These are phyloP conservation scores for Dynastes tityus DNA, from an alignment of 2,888 invertebrate species.

Conservation along the genomic window DNA sequence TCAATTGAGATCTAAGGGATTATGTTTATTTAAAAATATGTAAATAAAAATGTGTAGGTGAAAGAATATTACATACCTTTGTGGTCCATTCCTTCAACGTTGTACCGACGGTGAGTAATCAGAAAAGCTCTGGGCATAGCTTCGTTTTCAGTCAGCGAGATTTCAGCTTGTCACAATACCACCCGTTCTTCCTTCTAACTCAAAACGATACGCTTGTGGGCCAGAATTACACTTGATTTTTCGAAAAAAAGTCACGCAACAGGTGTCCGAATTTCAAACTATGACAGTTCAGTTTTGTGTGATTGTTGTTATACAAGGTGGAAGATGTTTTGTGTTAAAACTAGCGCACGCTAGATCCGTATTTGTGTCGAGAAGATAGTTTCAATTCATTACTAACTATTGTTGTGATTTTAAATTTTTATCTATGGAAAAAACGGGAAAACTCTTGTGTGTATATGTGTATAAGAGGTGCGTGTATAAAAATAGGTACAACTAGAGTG, in stretches of 20 bases:
- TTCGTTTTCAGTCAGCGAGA: constrained; percentile 13
- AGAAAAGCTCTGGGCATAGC: constrained; percentile 78
- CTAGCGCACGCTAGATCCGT: constrained; percentile 23
- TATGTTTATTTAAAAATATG: neutral
- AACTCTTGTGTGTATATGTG: neutral
- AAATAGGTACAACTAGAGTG: constrained; percentile 18
- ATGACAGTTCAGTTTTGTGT: constrained; percentile 27
- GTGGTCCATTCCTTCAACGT: constrained; percentile 66
- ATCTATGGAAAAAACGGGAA: neutral
- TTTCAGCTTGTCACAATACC: constrained; percentile 21
- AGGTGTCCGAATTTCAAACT: constrained; percentile 53
- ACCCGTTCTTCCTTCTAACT: neutral
- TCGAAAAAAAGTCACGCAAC: constrained; percentile 51
- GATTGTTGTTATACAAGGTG: neutral
- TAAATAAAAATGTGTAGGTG: neutral
- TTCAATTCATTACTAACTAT: neutral
- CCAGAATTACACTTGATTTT: neutral
- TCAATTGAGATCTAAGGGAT: neutral
- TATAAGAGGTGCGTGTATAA: neutral
- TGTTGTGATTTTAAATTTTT: neutral
- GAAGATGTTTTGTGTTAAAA: neutral
- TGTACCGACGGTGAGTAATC: constrained; percentile 76
- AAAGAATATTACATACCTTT: constrained; percentile 67
- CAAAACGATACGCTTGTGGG: neutral
- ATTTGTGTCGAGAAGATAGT: neutral